phyloP scores from a whole-genome alignment of 2,797 vertebrate genomes.

The Florisuga fusca region DNA sequence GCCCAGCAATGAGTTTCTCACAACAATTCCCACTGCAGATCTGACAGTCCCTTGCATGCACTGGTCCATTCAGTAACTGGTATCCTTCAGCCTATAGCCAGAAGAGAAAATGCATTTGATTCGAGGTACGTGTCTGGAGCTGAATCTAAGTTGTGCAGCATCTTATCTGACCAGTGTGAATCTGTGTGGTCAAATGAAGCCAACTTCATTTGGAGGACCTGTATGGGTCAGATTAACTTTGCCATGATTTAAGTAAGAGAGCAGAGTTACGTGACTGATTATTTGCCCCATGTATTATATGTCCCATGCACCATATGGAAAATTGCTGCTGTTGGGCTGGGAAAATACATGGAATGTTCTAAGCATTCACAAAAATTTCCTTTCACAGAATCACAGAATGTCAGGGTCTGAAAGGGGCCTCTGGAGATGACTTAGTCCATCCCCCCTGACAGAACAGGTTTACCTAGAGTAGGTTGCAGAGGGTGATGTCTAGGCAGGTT shows the following conservation, averaged over 20 bases:
- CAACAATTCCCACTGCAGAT: background rate
- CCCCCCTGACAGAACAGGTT: too few species aligned
- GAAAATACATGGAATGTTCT: background rate
- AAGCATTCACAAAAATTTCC: background rate
- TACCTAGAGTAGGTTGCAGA: too few species aligned
- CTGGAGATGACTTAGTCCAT: too few species aligned
- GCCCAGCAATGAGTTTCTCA: background rate
- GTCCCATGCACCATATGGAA: background rate
- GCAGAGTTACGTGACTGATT: background rate
- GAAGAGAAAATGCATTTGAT: background rate
- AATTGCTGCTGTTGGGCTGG: background rate
- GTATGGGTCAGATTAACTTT: background rate
- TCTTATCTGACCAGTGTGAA: background rate
- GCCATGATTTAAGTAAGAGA: background rate
- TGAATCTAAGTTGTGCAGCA: background rate
- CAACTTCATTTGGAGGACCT: background rate
- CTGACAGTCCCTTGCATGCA: background rate
- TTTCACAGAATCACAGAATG: background rate
- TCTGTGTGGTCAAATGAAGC: rapidly evolving
- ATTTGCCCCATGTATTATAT: background rate
- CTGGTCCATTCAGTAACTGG: background rate
- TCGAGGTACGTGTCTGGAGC: background rate
- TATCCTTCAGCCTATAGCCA: background rate
- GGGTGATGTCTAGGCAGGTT: too few species aligned
- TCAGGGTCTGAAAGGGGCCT: too few species aligned